Conservation (phyloP, 1,140 invertebrate genomes). For the Saccostrea cuccullata region DNA sequence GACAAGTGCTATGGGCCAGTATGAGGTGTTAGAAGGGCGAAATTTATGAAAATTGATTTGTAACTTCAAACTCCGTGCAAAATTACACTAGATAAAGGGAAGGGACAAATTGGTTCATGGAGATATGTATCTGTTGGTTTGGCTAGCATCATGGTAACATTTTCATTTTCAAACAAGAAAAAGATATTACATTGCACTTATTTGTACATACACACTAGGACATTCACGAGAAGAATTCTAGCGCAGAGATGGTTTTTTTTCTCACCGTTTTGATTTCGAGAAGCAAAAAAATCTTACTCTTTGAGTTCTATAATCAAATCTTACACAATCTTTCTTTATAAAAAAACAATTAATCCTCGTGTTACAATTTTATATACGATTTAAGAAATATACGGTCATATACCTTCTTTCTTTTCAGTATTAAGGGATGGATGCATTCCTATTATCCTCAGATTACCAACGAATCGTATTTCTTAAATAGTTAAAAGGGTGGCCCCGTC, state of each 20-base stretch:
- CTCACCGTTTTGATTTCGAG: too few species aligned
- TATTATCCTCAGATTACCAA: background rate
- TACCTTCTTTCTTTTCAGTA: background rate
- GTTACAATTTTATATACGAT: background rate
- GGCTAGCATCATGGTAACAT: background rate
- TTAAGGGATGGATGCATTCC: background rate
- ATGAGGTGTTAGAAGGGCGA: conserved; percentile 1
- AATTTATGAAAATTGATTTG: conserved; percentile 35
- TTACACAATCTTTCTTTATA: too few species aligned
- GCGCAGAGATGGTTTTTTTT: too few species aligned
- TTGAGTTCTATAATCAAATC: too few species aligned
- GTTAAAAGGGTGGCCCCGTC: background rate
- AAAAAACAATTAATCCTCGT: too few species aligned
- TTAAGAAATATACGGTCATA: background rate
- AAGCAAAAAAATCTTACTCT: too few species aligned
- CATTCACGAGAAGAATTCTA: too few species aligned
- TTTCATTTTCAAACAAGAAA: background rate
- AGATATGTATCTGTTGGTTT: background rate
- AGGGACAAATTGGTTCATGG: background rate
- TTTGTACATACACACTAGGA: too few species aligned
- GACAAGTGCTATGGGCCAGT: background rate
- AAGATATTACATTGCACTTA: background rate
- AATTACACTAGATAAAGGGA: background rate
- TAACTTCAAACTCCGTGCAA: background rate
- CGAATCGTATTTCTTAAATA: background rate